Evolutionary conservation across 2,888 invertebrate genomes (phyloP).

Genomic region (Trachelus tabidus): DNA sequence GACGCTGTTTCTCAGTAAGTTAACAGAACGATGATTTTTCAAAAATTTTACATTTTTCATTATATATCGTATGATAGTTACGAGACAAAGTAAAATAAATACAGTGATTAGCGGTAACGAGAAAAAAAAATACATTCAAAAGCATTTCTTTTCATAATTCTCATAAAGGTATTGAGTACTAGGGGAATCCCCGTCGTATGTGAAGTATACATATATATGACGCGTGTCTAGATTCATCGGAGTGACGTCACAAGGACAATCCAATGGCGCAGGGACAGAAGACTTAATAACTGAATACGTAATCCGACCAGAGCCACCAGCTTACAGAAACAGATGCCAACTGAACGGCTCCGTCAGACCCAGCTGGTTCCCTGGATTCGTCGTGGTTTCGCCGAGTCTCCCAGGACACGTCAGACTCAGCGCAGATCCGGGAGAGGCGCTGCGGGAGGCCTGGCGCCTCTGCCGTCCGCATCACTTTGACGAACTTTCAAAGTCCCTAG

Average conservation of each 20-base stretch:
- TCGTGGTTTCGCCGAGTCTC: conserved; percentile 25
- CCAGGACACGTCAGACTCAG: conserved; percentile 37
- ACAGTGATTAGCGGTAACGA: too few relatives aligned
- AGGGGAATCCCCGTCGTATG: neutral
- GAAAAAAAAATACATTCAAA: too few relatives aligned
- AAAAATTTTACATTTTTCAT: neutral
- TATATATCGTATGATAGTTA: neutral
- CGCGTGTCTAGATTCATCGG: conserved; percentile 20
- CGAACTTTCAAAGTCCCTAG: conserved; percentile 38
- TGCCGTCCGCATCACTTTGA: conserved; percentile 42
- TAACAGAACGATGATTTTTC: neutral
- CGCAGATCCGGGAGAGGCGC: conserved; percentile 34
- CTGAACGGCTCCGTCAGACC: conserved; percentile 37
- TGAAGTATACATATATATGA: too few relatives aligned
- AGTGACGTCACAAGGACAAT: neutral
- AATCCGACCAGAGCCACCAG: conserved; percentile 27
- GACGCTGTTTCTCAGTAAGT: neutral
- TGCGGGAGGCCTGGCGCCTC: conserved; percentile 36
- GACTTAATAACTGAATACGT: conserved; percentile 30
- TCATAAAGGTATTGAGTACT: too few relatives aligned
- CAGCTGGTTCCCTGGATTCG: conserved; percentile 36
- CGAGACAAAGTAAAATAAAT: too few relatives aligned
- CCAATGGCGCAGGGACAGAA: conserved; percentile 10
- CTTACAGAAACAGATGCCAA: conserved; percentile 32
- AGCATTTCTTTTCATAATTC: neutral